These are phyloP conservation scores for Apodemia hepburni DNA, from an alignment of 2,888 invertebrate genomes.

Conservation along the genomic window DNA sequence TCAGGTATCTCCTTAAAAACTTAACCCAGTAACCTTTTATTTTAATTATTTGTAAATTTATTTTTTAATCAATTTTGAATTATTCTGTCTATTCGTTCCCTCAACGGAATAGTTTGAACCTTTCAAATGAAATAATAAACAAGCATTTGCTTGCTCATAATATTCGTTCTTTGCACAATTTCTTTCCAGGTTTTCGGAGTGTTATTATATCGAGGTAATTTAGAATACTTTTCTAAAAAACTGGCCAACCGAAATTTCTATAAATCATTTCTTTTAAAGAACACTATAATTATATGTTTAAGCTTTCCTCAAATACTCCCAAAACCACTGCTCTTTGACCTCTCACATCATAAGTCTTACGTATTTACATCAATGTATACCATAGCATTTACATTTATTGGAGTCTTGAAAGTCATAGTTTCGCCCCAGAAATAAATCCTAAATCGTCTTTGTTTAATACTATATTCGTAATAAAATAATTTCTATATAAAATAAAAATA, in stretches of 20 bases:
- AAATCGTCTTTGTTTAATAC: conserved; percentile 53
- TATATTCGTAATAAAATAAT: conserved; percentile 64
- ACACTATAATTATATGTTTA: neutral
- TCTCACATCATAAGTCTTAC: conserved; percentile 1
- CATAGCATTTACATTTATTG: neutral
- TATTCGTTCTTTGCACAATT: no score
- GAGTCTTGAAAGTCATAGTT: conserved; percentile 19
- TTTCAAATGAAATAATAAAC: no score
- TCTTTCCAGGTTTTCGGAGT: no score
- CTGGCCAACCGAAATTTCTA: neutral
- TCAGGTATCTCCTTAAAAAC: no score
- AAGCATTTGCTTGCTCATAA: no score
- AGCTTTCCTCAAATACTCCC: neutral
- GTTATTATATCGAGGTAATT: no score
- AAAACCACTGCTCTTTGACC: neutral
- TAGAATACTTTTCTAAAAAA: no score
- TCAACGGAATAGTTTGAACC: no score
- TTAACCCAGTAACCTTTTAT: no score
- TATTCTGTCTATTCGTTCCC: no score
- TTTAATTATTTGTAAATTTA: no score
- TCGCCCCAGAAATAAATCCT: conserved; percentile 46
- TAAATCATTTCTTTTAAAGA: neutral
- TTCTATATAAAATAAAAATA: conserved; percentile 63
- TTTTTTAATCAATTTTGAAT: no score
- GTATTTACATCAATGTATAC: conserved; percentile 9